Evolutionary conservation across 2,888 invertebrate genomes (phyloP), one percentile per base, ranked within the genome.

Genomic region (Ectemnius cavifrons): DNA sequence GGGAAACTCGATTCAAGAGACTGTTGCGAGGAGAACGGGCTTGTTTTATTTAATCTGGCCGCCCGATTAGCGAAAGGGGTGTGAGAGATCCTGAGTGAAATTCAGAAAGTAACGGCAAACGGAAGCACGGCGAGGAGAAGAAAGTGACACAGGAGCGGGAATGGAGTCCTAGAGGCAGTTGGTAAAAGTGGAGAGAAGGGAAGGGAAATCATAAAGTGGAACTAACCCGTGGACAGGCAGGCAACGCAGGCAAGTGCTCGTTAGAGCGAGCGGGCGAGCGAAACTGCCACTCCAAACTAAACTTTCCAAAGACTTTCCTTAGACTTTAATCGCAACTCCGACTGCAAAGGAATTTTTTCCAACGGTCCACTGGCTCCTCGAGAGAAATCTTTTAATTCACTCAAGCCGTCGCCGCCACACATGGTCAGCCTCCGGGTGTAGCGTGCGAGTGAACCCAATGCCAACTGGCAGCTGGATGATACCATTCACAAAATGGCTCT

Each of bases 1-100:
- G 67, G 67, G 45, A 68, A 68, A 73, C 69, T 71, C 61, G 81
- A 81, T 78, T 69, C 71, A 63, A 46, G 65, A 61, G 73, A 67
- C 60, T 68, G 49, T 59, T 20, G 28, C 14, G 47, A 46, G 28
- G 64, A 14, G 11, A 61, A 62, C 67, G 65, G 47, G 37, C 61
- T 64, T 70, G 62, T 67, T 67, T 78, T 64, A 56, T 68, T 78
- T 66, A 59, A 71, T 63, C 63, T 27, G 3, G 67, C 58, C 58
- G 52, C 52, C 62, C 67, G 57, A 70, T 11, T 52, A 52, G 13
- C 57, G 27, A 67, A 8, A 16, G 16, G 23, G 27, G 8, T 13
- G 28, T 1, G 18, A 59, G 20, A 14, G 27, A 52, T 52, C 13
- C 23, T 2, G 58, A 14, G 11, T 37, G 37, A 23, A 45, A 14